Percentiles rank a stretch among this genome's conserved stretches.
These are phyloP conservation scores for Drosophila monieri DNA, from an alignment of 2,888 invertebrate species.

Conservation along the genomic window DNA sequence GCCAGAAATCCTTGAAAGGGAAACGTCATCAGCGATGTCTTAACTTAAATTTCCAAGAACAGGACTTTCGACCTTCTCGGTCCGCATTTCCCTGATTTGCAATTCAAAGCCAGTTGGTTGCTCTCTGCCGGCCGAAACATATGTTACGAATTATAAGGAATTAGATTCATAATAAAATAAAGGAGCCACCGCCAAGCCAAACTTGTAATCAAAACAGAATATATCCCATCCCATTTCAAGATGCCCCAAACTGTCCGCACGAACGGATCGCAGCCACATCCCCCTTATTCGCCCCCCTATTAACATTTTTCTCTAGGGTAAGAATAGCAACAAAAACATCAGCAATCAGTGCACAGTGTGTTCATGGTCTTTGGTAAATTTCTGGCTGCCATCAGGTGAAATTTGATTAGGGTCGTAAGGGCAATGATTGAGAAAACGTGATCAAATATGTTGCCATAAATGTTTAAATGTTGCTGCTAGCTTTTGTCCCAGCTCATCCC, in stretches of 20 bases:
- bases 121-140: constrained; percentile 56
- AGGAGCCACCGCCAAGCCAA: constrained; percentile 60
- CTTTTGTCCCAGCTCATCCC: constrained; percentile 42
- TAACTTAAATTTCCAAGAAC: constrained; percentile 62
- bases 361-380: constrained; percentile 71
- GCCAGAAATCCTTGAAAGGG: constrained; percentile 21
- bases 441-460: constrained; percentile 79
- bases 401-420: constrained; percentile 83
- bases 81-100: constrained; percentile 61
- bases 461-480: constrained; percentile 74
- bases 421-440: constrained; percentile 82
- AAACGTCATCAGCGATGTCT: constrained; percentile 78
- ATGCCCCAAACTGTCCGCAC: constrained; percentile 49
- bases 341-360: constrained; percentile 78
- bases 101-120: constrained; percentile 73
- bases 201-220: constrained; percentile 77
- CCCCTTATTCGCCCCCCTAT: constrained; percentile 11
- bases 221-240: constrained; percentile 41
- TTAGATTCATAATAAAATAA: constrained; percentile 79
- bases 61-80: constrained; percentile 25
- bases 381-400: constrained; percentile 80
- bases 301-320: constrained; percentile 39
- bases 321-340: constrained; percentile 8
- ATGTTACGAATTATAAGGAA: constrained; percentile 79
- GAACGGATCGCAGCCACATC: constrained; percentile 44